Evolutionary conservation across 2,888 invertebrate species (phyloP).

Genomic region (Xanthia icteritia): DNA sequence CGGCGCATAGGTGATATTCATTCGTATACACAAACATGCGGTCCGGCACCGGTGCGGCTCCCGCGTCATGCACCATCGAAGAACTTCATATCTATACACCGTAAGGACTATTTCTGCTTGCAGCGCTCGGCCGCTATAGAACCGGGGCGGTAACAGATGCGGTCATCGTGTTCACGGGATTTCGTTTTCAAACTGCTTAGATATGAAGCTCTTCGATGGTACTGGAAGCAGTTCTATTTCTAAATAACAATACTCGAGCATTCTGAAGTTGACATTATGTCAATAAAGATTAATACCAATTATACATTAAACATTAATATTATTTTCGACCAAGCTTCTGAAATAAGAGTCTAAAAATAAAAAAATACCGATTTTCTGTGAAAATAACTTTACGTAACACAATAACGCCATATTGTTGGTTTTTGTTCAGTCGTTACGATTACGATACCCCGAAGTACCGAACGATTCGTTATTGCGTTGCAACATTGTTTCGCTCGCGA

Average conservation of each 20-base stretch:
- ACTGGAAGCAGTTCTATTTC: too few species aligned
- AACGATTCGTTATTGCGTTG: constrained; percentile 72
- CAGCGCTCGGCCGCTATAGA: too few species aligned
- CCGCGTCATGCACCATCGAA: too few species aligned
- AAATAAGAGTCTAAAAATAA: constrained; percentile 54
- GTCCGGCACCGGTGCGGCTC: too few species aligned
- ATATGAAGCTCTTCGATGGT: too few species aligned
- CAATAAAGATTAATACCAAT: not conserved
- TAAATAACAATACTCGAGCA: not conserved
- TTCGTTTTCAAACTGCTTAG: too few species aligned
- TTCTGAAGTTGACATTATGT: not conserved
- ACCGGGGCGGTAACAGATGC: too few species aligned
- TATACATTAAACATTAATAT: constrained; percentile 20
- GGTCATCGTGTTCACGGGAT: too few species aligned
- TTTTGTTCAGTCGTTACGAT: constrained; percentile 74
- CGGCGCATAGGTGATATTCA: too few species aligned
- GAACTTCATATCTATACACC: too few species aligned
- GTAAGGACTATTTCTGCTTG: too few species aligned
- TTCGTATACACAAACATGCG: too few species aligned
- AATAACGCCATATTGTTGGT: constrained; percentile 67
- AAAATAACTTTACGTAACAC: constrained; percentile 64
- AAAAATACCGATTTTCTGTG: constrained; percentile 30
- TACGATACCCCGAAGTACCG: constrained; percentile 67
- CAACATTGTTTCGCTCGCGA: constrained; percentile 68
- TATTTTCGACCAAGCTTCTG: constrained; percentile 18